These are phyloP conservation scores for Climacteris rufus DNA, from an alignment of 2,113 vertebrate species.

Conservation along the genomic window DNA sequence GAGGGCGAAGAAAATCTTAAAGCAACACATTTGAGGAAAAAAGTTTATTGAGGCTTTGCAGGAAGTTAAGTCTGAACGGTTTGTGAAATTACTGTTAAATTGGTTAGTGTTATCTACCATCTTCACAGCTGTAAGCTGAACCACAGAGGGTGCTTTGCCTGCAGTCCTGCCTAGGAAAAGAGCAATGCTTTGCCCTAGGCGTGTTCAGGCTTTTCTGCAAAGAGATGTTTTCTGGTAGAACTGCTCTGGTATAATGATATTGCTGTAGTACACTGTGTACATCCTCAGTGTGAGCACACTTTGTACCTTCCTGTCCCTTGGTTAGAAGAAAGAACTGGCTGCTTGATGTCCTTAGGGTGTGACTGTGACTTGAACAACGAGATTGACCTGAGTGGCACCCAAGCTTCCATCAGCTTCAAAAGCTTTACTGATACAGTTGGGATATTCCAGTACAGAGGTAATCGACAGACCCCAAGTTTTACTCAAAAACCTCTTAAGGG, in stretches of 20 bases:
- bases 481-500: neutral
- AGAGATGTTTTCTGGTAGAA: neutral
- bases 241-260: neutral
- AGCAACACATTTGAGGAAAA: neutral
- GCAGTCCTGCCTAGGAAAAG: neutral
- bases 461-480: neutral
- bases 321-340: neutral
- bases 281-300: neutral
- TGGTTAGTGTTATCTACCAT: neutral
- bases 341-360: fast-evolving
- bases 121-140: neutral
- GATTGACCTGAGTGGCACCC: neutral
- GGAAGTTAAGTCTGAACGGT: neutral
- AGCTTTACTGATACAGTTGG: neutral
- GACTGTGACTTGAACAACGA: neutral
- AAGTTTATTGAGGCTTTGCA: neutral
- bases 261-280: neutral
- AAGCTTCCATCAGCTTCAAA: neutral
- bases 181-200: neutral
- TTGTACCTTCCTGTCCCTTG: neutral
- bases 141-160: neutral
- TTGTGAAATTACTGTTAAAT: constrained; percentile 16
- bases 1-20: neutral
- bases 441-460: neutral
- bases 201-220: neutral